Conservation (phyloP, 2,797 vertebrate species). For the Spinus pinus region DNA sequence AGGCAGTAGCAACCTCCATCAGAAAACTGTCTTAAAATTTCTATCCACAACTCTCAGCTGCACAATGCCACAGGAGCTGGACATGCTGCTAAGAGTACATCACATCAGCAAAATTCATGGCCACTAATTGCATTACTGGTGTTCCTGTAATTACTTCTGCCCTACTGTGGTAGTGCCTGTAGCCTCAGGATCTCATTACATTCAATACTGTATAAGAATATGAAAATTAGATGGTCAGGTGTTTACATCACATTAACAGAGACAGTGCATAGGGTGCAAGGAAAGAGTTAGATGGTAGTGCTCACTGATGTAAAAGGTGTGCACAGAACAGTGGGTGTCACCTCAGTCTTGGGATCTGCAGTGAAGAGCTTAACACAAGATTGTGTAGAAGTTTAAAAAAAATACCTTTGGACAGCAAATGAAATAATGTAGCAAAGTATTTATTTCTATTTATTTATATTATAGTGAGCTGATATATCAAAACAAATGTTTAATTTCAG, state of each 20-base stretch:
- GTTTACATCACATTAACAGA: neutral
- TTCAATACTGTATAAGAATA: neutral
- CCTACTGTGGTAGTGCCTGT: neutral
- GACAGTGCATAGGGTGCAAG: neutral
- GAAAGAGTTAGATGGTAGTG: neutral
- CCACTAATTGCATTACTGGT: neutral
- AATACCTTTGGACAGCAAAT: neutral
- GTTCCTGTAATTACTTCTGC: slow-evolving; percentile 8
- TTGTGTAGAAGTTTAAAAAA: neutral
- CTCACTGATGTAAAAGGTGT: neutral
- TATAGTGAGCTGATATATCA: neutral
- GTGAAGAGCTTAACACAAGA: neutral
- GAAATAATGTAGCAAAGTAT: neutral
- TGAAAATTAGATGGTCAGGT: neutral
- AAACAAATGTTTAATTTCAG: neutral
- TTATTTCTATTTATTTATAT: neutral
- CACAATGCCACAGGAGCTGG: neutral
- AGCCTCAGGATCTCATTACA: neutral
- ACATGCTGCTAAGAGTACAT: neutral
- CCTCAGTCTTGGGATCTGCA: neutral
- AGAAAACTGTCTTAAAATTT: neutral
- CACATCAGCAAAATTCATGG: neutral
- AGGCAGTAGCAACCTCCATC: neutral
- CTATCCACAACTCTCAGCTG: neutral
- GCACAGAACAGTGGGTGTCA: neutral